Evolutionary conservation across 2,888 invertebrate genomes (phyloP).

Genomic region (Macroteleia sp.): DNA sequence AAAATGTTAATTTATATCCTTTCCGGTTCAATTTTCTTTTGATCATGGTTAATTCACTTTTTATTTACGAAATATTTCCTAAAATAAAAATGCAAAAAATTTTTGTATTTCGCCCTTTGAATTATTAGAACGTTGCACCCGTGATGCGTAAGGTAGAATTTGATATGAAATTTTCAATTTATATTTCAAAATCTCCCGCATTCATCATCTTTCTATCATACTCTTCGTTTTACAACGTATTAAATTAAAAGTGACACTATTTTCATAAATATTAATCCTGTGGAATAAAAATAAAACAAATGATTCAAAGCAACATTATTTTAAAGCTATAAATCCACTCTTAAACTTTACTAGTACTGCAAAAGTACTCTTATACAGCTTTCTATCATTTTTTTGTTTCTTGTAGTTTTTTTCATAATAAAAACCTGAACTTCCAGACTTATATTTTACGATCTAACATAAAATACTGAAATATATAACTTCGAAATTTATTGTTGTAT

Average conservation of each 20-base stretch:
- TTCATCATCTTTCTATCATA: no score
- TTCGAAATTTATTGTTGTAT: slow-evolving; percentile 44
- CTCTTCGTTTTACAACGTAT: no score
- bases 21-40: no score
- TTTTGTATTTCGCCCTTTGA: no score
- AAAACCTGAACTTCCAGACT: slow-evolving; percentile 38
- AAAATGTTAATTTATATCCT: no score
- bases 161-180: no score
- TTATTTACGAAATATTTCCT: no score
- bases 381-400: slow-evolving; percentile 3
- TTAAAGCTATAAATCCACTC: slow-evolving; percentile 29
- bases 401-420: slow-evolving; percentile 38
- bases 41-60: no score
- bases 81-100: no score
- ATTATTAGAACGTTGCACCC: no score
- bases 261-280: slow-evolving; percentile 21
- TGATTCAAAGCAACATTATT: slow-evolving; percentile 10
- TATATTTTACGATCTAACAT: slow-evolving; percentile 41
- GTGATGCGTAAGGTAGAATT: no score
- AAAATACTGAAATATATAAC: slow-evolving; percentile 51
- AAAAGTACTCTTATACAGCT: slow-evolving; percentile 21
- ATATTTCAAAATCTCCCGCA: no score
- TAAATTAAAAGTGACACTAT: neutral
- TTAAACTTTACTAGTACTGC: slow-evolving; percentile 26
- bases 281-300: slow-evolving; percentile 13